Evolutionary conservation across 2,888 invertebrate genomes (phyloP), one percentile per base, ranked within the genome.

Genomic region (Drosophila macrospina): DNA sequence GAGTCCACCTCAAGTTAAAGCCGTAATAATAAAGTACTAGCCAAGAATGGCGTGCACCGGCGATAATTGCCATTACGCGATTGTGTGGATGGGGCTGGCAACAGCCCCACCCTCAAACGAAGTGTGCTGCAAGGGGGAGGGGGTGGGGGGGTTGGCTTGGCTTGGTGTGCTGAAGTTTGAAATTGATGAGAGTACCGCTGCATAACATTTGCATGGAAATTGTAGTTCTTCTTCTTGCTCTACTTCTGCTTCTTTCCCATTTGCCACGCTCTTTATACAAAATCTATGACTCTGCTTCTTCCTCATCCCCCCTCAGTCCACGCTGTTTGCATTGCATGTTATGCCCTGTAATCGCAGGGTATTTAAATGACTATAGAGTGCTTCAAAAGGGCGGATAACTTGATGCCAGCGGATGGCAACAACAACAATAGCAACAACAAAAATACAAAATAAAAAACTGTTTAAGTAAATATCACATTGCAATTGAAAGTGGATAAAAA

Each of bases 11-110:
- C 69, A 73, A 79, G 69, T 63, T 71, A 78, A 81, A 69, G 76
- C 75, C 63, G 67, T 77, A 64, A 71, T 73, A 78, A 85, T 62
- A 85, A 74, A 74, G 62, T 69, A 65, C 69, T 64, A 13, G 60
- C 64, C 61, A 54, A 28, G 52, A 61, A 74, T 82, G 71, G 70
- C 87, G 82, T 81, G 82, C 85, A 78, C 61, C 73, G 73, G 74
- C 76, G 77, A 86, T 79, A 83, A 86, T 88, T 82, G 88, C 86
- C 77, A 74, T 79, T 86, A 79, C 76, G 30, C 41, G 16, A 26
- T 36, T 39, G 10, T 4, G 13, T 32, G 30, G 16, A 47, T n/a
- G n/a, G n/a, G n/a, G n/a, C n/a, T n/a, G n/a, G n/a, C n/a, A n/a
- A n/a, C n/a, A n/a, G n/a, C n/a, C n/a, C n/a, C n/a, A n/a, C n/a